Base-by-base conservation (phyloP, 2,113 vertebrate species). In the Mastomys coucha region DNA sequence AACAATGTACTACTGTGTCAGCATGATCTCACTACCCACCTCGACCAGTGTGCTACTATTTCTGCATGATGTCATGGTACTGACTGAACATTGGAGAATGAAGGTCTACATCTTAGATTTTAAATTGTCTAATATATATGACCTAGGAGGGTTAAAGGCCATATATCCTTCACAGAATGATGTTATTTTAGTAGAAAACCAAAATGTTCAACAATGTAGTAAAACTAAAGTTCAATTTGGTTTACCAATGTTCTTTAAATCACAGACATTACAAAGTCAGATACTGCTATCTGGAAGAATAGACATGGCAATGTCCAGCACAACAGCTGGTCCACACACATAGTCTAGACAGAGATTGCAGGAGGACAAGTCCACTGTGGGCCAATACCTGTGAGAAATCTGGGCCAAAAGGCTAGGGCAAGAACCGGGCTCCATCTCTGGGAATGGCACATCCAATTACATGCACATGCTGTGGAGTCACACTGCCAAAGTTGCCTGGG, bases 321-420 rank as follows among this genome's bases (percentile, higher is more conserved):
- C 4, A 39, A 26, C n/a, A 24, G 31, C 12, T 7, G 56, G n/a
- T 51, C 20, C 20, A 51, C 2, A 67, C 20, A 72, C 51, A 36
- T 69, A 67, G 33, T 5, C 7, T 17, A 0, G 13, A n/a, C 14
- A 17, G 81, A 60, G 2, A 51, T 0, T 9, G 13, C 1, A 19
- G 69, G 33, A 78, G 93, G 73, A 2, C 60, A 67, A 49, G 58
- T 12, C 7, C 0, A 0, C 28, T 33, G 58, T 28, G 4, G 58
- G 28, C 63, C 60, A 65, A 39, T 16, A 42, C 16, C 45, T n/a
- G 0, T 13, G 63, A 77, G 45, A 84, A 72, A 11, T 49, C 10
- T 14, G 56, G 58, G 26, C 42, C 36, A 65, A 53, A 28, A 76
- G 36, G 26, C 26, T 28, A 63, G 58, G 24, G 2, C 13, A 65